Conservation (phyloP, 2,888 invertebrate genomes). For the Tineola bisselliella region DNA sequence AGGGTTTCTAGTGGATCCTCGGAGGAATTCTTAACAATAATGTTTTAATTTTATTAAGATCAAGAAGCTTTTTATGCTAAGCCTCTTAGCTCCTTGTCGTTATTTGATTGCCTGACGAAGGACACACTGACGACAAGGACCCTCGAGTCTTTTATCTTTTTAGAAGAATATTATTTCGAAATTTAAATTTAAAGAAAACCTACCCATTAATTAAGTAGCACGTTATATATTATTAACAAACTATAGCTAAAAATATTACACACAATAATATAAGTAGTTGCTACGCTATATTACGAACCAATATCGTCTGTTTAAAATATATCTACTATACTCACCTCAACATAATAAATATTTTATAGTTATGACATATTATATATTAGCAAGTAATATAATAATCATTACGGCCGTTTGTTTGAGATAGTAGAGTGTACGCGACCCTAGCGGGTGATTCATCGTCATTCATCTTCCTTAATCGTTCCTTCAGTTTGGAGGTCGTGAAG, state of each 20-base stretch:
- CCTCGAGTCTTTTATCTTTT: background rate
- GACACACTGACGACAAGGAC: background rate
- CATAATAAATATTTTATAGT: no score
- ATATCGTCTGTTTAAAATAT: no score
- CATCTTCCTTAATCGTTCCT: conserved; percentile 34
- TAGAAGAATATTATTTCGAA: background rate
- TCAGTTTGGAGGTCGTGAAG: conserved; percentile 17
- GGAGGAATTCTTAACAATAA: background rate
- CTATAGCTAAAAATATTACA: no score
- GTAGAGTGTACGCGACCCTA: conserved; percentile 18
- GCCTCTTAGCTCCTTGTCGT: background rate
- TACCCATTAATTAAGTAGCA: background rate
- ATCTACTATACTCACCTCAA: no score
- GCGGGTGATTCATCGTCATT: conserved; percentile 37
- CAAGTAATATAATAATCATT: conserved; percentile 15
- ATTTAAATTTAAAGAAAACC: background rate
- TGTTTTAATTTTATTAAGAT: conserved; percentile 5
- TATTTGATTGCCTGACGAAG: background rate
- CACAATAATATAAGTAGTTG: no score
- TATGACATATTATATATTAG: background rate
- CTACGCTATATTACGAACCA: no score
- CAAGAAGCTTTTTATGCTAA: background rate
- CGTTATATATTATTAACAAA: no score
- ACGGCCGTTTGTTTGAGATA: conserved; percentile 15
- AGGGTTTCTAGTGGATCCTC: background rate